Evolutionary conservation across 2,888 invertebrate species (phyloP).

Genomic region (Mythimna albipuncta): DNA sequence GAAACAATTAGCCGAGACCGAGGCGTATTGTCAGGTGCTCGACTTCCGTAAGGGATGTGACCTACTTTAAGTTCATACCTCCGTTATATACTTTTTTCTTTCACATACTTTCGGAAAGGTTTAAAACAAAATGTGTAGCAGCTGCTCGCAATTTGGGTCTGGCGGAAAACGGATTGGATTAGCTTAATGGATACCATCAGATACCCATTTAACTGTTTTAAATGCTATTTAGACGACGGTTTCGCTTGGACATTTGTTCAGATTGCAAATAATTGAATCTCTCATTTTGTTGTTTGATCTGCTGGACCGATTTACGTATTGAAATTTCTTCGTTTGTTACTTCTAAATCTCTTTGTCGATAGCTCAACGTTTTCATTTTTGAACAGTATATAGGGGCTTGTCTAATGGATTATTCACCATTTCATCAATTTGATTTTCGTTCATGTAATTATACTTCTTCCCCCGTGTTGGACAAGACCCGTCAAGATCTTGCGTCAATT

Average conservation of each 20-base stretch:
- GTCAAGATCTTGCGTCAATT: not conserved
- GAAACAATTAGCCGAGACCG: slow-evolving; percentile 47
- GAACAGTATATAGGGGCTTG: too few species aligned
- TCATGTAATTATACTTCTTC: too few species aligned
- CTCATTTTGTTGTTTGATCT: not conserved
- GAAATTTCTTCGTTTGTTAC: too few species aligned
- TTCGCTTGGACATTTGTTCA: not conserved
- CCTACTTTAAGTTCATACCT: slow-evolving; percentile 59
- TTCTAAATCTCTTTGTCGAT: not conserved
- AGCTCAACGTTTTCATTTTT: not conserved
- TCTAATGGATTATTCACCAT: not conserved
- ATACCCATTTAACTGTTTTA: not conserved
- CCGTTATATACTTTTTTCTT: slow-evolving; percentile 29
- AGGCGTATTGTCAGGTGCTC: slow-evolving; percentile 49
- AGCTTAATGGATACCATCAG: slow-evolving; percentile 17
- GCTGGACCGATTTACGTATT: not conserved
- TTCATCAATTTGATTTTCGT: too few species aligned
- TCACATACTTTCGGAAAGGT: slow-evolving; percentile 1
- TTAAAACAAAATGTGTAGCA: slow-evolving; percentile 31
- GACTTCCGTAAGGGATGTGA: slow-evolving; percentile 56
- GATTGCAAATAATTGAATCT: not conserved
- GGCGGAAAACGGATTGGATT: not conserved
- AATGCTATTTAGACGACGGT: not conserved
- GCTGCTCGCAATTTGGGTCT: not conserved
- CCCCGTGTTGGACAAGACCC: not conserved